A percentile compares a stretch with the other conserved stretches of the same genome.
phyloP scores from a whole-genome alignment of 2,113 vertebrate genomes.

The Phaethon lepturus region DNA sequence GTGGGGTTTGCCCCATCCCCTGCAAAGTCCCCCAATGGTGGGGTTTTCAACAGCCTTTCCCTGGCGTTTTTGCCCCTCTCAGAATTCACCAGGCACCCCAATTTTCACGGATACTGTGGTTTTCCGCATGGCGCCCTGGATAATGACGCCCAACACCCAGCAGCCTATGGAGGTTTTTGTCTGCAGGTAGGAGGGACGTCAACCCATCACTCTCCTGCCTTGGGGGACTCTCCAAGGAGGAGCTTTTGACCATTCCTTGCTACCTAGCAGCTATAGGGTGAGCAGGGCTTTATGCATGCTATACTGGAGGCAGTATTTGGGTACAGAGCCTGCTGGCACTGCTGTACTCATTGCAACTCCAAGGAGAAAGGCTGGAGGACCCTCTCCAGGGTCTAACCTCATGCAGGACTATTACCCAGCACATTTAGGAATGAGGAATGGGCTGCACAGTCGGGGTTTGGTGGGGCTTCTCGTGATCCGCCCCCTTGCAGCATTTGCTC shows the following conservation, averaged over 20 bases:
- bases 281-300: background rate
- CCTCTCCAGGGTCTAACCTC: background rate
- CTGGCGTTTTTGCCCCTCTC: fast-evolving
- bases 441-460: fast-evolving
- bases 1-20: background rate
- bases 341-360: background rate
- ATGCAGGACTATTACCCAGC: background rate
- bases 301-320: background rate
- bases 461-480: fast-evolving
- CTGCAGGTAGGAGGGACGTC: slow-evolving; percentile 75
- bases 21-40: fast-evolving
- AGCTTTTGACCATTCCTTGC: background rate
- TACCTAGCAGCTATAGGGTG: fast-evolving
- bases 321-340: background rate
- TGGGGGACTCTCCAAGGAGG: background rate
- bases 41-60: fast-evolving
- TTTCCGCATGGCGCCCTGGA: slow-evolving; percentile 91
- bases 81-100: slow-evolving; percentile 78
- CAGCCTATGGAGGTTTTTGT: slow-evolving; percentile 87
- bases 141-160: slow-evolving; percentile 95
- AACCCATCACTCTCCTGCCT: fast-evolving
- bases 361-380: background rate
- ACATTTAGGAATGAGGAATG: background rate
- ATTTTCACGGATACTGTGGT: slow-evolving; percentile 89
- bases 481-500: fast-evolving